A percentile compares a stretch with the other conserved stretches of the same genome.
phyloP scores from a whole-genome alignment of 2,797 vertebrate species.

The Artibeus lituratus region DNA sequence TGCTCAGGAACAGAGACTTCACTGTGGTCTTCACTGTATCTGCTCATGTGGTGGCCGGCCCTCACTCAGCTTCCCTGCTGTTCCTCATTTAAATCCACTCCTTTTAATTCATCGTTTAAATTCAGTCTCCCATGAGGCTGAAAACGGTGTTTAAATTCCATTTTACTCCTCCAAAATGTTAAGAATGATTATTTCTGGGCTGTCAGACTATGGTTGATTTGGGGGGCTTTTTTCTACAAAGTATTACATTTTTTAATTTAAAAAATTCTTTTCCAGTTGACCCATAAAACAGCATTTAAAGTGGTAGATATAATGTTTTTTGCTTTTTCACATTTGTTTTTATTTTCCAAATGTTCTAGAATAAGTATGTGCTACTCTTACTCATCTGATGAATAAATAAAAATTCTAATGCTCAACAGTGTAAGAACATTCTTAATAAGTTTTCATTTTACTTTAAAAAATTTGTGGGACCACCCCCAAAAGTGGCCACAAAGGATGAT shows the following conservation, averaged over 20 bases:
- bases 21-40: neutral
- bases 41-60: neutral
- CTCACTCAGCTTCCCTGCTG: neutral
- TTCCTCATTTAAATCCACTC: conserved; percentile 18
- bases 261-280: neutral
- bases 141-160: neutral
- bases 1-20: neutral
- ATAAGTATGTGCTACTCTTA: neutral
- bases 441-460: neutral
- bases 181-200: neutral
- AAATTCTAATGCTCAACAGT: neutral
- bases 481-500: conserved; percentile 19
- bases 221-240: neutral
- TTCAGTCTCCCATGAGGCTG: neutral
- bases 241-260: neutral
- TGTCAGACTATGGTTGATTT: neutral
- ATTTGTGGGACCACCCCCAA: neutral
- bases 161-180: neutral
- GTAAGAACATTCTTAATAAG: neutral
- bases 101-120: neutral
- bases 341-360: conserved; percentile 19
- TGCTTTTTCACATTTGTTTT: neutral
- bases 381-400: neutral
- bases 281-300: conserved; percentile 12
- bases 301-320: neutral